Evolutionary conservation across 2,888 invertebrate genomes (phyloP), one percentile per base, ranked within the genome.

Genomic region (Trichacis sp.): DNA sequence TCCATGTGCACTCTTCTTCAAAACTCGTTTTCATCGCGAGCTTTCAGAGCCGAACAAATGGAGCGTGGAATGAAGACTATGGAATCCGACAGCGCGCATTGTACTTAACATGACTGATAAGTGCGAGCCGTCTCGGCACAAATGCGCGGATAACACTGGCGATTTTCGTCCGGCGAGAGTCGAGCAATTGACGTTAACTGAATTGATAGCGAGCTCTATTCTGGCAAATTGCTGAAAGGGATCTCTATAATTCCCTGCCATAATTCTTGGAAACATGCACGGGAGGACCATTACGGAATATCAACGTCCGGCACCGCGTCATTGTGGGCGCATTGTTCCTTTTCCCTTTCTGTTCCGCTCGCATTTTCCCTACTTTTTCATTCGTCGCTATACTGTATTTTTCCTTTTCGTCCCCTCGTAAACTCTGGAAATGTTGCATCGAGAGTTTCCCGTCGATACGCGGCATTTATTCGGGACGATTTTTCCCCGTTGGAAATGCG

Each of bases 171-270:
- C 40, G 36, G 36, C 42, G 17, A 20, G 19, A 50, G 48, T 40
- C 55, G 45, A 51, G 47, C 59, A 64, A 55, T 64, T 59, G 54
- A 56, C 60, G 60, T 40, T 46, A 17, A 38, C 40, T 38, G 52
- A 60, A 59, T 56, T 59, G 52, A 59, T 55, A 52, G 55, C 42
- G 24, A 49, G 59, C 56, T 53, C 59, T 60, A 49, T 60, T 60
- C 53, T 52, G 46, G 53, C 47, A 57, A 64, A 64, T 55, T 54
- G 60, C 43, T 65, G 36, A 53, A 47, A 45, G 55, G 53, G 56
- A 56, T 60, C 60, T 56, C 24, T 30, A 53, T 56, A 60, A 57
- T 52, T 48, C 52, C 5, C 46, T 29, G 53, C 60, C 17, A 46
- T 52, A 60, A 60, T n/a, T 60, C 57, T 49, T 12, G 43, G 43